Base-by-base conservation (phyloP, 2,888 invertebrate species). In the Cenopis cana region DNA sequence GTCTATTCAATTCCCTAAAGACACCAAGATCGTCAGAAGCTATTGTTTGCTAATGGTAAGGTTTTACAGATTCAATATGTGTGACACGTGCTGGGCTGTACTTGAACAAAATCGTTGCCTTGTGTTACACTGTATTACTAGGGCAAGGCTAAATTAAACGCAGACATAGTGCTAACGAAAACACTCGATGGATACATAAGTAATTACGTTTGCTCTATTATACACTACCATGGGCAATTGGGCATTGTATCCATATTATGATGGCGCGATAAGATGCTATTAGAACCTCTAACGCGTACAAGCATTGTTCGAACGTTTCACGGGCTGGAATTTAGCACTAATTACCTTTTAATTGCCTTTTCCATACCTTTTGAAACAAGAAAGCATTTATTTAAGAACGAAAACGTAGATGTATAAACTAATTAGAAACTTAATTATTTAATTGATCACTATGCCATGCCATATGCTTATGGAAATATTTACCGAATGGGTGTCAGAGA, bases 31-130 rank as follows among this genome's bases (percentile, higher is more conserved):
- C 59, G 33, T 36, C 57, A 71, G 75, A 69, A 76, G 75, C 78
- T 76, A 83, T 85, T 86, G 83, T 85, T 77, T 84, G 84, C 75
- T 80, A 81, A 83, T 82, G 62, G 71, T 73, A 75, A 71, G 56
- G 62, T 74, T 65, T 69, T 73, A 75, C 78, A 74, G 73, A 74
- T 73, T 81, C 79, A 67, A 50, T 78, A 86, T 78, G 78, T 78
- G 67, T 33, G 68, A 62, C 79, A 83, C 81, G 80, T 80, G 76
- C 74, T 74, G 60, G 41, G 68, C 72, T 72, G 57, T 68, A 68
- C 69, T 71, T 74, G 64, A 69, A 68, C 33, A 64, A 66, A 76
- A 79, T 76, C 75, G 74, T 78, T 75, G 67, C 83, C 82, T 83
- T 84, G 82, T 75, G 71, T 74, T 73, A 73, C 70, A 73, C 74